Conservation (phyloP, 1,140 invertebrate genomes). For the Acromyrmex heyeri region DNA sequence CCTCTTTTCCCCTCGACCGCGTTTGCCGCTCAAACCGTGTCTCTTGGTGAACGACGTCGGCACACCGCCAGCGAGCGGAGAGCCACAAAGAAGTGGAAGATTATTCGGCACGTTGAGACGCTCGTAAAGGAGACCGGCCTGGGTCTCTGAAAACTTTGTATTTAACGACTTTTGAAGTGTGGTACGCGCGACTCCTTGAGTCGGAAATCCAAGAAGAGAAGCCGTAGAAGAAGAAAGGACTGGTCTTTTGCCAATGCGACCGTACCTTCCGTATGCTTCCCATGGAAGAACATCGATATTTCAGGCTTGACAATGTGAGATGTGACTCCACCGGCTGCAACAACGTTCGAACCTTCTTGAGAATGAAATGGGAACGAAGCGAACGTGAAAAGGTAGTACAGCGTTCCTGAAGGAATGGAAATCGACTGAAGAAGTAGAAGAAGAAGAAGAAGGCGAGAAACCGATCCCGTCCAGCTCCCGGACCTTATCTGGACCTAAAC, state of each 20-base stretch:
- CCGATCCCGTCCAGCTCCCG: not conserved
- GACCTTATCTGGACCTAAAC: not conserved
- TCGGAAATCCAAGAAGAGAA: too few relatives aligned
- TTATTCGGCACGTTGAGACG: constrained; percentile 1
- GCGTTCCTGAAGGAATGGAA: not conserved
- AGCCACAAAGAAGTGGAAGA: not conserved
- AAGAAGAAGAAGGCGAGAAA: not conserved
- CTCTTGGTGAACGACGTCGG: constrained; percentile 30
- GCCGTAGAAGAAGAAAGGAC: too few relatives aligned
- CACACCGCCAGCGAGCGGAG: constrained; percentile 29
- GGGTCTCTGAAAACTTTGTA: too few relatives aligned
- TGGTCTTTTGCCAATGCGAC: not conserved
- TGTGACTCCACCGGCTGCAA: too few relatives aligned
- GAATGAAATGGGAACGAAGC: not conserved
- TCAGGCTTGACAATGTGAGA: not conserved
- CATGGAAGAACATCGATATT: not conserved
- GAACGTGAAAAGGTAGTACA: not conserved
- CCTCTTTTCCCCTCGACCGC: not conserved
- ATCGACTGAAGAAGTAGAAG: not conserved
- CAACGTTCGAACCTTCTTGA: not conserved
- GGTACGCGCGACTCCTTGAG: too few relatives aligned
- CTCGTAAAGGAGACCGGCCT: not conserved
- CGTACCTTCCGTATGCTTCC: not conserved
- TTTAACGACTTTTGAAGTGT: too few relatives aligned
- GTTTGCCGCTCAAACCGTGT: not conserved